A percentile compares a stretch with the other conserved stretches of the same genome.
phyloP scores from a whole-genome alignment of 2,113 vertebrate species.

The Tautogolabrus adspersus region DNA sequence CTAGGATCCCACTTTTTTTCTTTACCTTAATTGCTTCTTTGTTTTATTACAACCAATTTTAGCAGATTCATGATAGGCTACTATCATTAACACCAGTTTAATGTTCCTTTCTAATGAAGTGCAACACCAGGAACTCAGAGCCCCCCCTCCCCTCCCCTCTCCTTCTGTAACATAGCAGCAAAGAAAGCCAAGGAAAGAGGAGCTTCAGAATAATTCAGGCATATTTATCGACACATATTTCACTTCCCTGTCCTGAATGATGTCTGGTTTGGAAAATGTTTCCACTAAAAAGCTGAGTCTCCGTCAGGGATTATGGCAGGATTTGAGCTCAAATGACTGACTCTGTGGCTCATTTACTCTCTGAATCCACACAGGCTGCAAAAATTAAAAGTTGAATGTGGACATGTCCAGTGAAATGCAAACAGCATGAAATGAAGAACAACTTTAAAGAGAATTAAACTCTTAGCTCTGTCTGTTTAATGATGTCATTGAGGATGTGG shows the following conservation, averaged over 20 bases:
- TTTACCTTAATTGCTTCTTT: too few species aligned
- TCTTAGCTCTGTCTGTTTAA: conserved; percentile 54
- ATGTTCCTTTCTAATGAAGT: too few species aligned
- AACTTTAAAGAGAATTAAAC: conserved; percentile 79
- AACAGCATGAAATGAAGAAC: conserved; percentile 81
- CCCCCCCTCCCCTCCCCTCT: neutral
- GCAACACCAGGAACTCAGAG: too few species aligned
- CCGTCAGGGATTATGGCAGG: conserved; percentile 66
- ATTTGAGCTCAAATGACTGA: conserved; percentile 81
- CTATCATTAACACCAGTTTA: too few species aligned
- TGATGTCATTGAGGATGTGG: conserved; percentile 57
- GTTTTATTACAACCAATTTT: too few species aligned
- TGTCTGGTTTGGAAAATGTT: conserved; percentile 78
- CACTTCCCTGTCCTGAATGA: conserved; percentile 57
- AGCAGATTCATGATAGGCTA: too few species aligned
- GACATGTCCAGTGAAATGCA: conserved; percentile 79
- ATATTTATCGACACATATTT: conserved; percentile 75
- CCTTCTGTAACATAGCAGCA: conserved; percentile 53
- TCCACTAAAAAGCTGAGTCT: conserved; percentile 74
- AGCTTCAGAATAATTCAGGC: conserved; percentile 66
- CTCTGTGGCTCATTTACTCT: conserved; percentile 80
- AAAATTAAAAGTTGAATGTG: conserved; percentile 75
- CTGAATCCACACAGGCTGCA: conserved; percentile 71
- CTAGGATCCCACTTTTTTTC: too few species aligned
- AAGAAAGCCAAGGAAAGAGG: conserved; percentile 75